Evolutionary conservation across 2,888 invertebrate genomes (phyloP), one percentile per base, ranked within the genome.

Genomic region (Ganaspis brasiliensis): DNA sequence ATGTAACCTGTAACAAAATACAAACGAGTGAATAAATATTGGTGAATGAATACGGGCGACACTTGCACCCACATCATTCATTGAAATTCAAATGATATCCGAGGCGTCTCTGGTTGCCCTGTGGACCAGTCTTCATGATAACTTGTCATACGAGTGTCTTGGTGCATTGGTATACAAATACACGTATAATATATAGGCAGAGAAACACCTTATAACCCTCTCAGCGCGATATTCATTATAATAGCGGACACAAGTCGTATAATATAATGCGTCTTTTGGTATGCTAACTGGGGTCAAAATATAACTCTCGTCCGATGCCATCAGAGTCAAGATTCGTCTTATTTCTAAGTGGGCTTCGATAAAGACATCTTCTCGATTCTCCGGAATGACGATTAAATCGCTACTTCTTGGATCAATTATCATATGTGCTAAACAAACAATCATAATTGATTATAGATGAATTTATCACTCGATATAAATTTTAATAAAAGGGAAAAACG

Each of bases 221-320:
- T 74, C 67, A 72, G 71, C 63, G 80, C 84, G 83, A 86, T 83
- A 85, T 88, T 89, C 88, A 85, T 88, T 85, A 87, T 88, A 87
- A 90, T 88, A 87, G 87, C 87, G 82, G 81, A 82, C 83, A 81
- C 82, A 77, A 79, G 81, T 76, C 79, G 83, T 82, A 83, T 86
- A 87, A 88, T 84, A 86, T 85, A 85, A 88, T 85, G 83, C 85
- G 82, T 86, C 87, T 88, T 52, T 90, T 90, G 86, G 87, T 89
- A 90, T 90, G 91, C 86, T 89, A 91, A 90, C 89, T 79, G 87
- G 87, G 90, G 90, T 90, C 89, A 89, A 87, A 90, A 90, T 89
- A 87, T 89, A 87, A 87, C 82, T 85, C 83, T 83, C 77, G 79
- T 81, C 76, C 73, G 56, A 74, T 61, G 67, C 9, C 31, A n/a